Conservation (phyloP, 2,797 vertebrate species). For the Percopsis omiscomaycus region DNA sequence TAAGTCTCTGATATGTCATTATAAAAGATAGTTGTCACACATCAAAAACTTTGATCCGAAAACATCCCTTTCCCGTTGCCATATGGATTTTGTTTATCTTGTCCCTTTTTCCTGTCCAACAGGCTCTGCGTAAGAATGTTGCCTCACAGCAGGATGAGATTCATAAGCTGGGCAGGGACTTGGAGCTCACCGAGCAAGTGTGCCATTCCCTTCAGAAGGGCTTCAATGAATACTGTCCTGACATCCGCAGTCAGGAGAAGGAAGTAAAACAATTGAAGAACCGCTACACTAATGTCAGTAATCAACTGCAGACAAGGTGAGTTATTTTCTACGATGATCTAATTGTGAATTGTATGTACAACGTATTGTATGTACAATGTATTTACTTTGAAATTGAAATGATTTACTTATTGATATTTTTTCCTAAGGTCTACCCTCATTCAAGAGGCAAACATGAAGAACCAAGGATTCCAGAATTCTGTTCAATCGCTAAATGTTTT, state of each 20-base stretch:
- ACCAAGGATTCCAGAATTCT: constrained; percentile 86
- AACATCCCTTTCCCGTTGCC: background rate
- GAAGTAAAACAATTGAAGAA: constrained; percentile 86
- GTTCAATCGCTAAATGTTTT: constrained; percentile 85
- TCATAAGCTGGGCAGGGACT: constrained; percentile 81
- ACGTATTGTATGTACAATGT: background rate
- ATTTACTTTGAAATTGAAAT: background rate
- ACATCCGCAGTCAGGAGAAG: constrained; percentile 82
- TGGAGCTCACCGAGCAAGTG: constrained; percentile 81
- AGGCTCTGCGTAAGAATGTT: constrained; percentile 77
- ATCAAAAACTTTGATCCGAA: background rate
- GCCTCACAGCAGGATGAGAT: constrained; percentile 79
- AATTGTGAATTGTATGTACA: background rate
- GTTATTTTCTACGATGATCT: constrained; percentile 16
- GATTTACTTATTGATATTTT: background rate
- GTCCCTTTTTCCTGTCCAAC: constrained; percentile 12
- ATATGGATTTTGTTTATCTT: background rate
- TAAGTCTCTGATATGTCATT: too few relatives aligned
- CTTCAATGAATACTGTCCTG: constrained; percentile 88
- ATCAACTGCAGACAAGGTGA: constrained; percentile 89
- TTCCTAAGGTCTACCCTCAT: constrained; percentile 77
- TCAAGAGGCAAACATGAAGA: constrained; percentile 77
- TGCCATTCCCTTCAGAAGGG: constrained; percentile 83
- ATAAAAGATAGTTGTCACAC: constrained; percentile 58
- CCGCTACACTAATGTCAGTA: constrained; percentile 79